These are phyloP conservation scores for Pelodiscus sinensis DNA, from an alignment of 2,113 vertebrate species.

Conservation along the genomic window DNA sequence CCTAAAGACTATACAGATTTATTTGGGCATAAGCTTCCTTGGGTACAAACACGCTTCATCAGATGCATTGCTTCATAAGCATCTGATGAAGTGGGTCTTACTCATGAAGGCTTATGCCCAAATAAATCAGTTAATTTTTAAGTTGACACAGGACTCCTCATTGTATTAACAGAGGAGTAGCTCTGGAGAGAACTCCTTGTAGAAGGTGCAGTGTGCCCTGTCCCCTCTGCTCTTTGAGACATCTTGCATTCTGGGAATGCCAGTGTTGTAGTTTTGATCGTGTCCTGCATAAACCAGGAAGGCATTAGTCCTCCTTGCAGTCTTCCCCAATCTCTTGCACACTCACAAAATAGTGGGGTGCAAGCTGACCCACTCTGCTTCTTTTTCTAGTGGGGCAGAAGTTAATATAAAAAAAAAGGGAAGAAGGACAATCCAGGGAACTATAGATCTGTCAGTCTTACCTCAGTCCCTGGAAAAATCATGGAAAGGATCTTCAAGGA, in stretches of 20 bases:
- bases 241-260: neutral
- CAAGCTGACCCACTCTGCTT: neutral
- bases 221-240: neutral
- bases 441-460: too few species aligned
- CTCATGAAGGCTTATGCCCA: too few species aligned
- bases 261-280: neutral
- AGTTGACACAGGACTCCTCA: too few species aligned
- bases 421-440: neutral
- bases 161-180: neutral
- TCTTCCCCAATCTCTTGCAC: neutral
- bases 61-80: too few species aligned
- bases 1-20: too few species aligned
- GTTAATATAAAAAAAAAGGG: rapidly evolving
- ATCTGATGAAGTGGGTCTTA: too few species aligned
- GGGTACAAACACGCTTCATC: too few species aligned
- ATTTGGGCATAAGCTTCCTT: too few species aligned
- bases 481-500: too few species aligned
- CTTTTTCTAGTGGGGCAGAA: neutral
- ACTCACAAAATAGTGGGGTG: neutral
- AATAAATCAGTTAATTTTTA: too few species aligned
- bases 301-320: neutral
- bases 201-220: neutral
- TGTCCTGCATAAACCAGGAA: neutral
- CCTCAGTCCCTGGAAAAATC: too few species aligned
- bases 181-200: neutral